A percentile compares a stretch with the other conserved stretches of the same genome.
phyloP scores from a whole-genome alignment of 2,797 vertebrate genomes.

The Clamator glandarius region DNA sequence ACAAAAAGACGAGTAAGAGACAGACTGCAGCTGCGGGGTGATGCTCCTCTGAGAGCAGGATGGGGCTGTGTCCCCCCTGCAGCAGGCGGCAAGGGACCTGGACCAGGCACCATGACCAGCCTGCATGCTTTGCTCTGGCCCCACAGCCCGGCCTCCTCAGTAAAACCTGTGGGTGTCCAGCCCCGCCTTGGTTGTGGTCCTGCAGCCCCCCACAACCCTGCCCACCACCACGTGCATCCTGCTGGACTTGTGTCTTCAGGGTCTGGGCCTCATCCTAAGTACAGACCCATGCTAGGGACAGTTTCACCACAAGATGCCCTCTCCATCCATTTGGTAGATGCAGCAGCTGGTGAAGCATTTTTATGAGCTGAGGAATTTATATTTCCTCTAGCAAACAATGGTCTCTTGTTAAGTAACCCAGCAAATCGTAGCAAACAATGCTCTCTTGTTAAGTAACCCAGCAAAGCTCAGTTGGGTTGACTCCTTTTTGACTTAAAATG shows the following conservation, averaged over 20 bases:
- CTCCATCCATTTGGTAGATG: neutral
- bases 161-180: accelerated
- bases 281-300: neutral
- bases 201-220: neutral
- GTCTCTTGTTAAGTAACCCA: neutral
- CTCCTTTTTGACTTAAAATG: neutral
- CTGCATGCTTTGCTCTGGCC: neutral
- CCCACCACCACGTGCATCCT: accelerated
- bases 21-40: neutral
- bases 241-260: neutral
- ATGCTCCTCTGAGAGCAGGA: neutral
- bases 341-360: neutral
- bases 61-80: neutral
- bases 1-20: neutral
- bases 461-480: neutral
- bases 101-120: neutral
- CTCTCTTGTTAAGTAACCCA: neutral
- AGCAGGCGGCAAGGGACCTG: neutral
- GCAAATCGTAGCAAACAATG: neutral
- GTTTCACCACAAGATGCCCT: neutral
- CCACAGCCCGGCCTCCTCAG: neutral
- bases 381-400: neutral
- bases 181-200: neutral
- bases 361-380: neutral
- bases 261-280: neutral